Evolutionary conservation across 2,113 vertebrate species (phyloP), one percentile per base, ranked within the genome.

Genomic region (Formicarius rufipectus): DNA sequence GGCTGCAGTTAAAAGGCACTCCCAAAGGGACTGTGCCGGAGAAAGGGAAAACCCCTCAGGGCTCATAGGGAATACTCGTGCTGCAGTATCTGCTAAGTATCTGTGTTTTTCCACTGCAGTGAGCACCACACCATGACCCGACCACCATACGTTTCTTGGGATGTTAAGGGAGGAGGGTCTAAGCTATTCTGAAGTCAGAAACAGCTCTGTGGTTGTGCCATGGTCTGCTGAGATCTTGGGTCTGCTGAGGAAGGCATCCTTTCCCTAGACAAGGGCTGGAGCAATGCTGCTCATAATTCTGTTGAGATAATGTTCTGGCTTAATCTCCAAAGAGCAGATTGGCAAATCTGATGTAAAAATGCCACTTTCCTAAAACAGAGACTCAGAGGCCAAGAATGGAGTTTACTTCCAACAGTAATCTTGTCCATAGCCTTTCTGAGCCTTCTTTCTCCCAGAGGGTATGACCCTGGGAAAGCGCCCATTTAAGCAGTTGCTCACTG

Each of bases 81-180:
- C 31, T 85, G 64, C 63, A 84, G 17, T 58, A 71, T 56, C 47
- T 86, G 24, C 35, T 72, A 25, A 52, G 7, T 49, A n/a, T 71
- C 59, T 77, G 7, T 74, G 60, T 40, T 59, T 91, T 95, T 91
- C 59, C 89, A 62, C 90, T 94, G 87, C 91, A 93, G 91, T 94
- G 64, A 95, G 55, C 93, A 87, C 67, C 39, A 68, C 66, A 76
- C 77, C 81, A 45, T 30, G 12, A 55, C 21, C n/a, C 52, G 30
- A 44, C 9, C 50, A 67, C 25, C 8, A n/a, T 0, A 20, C 18
- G 12, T 50, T 94, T 63, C 30, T 35, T 33, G 22, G 82, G 47
- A 80, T 2, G 2, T 31, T 58, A 44, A 53, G 18, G 52, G 11
- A 71, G 25, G 13, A 84, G 37, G 10, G 20, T 78, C 20, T 71